Percentiles rank a stretch among this genome's conserved stretches.
Conservation (phyloP, 92 coral and sea anemone species). For the Epizoanthus scotinus region DNA sequence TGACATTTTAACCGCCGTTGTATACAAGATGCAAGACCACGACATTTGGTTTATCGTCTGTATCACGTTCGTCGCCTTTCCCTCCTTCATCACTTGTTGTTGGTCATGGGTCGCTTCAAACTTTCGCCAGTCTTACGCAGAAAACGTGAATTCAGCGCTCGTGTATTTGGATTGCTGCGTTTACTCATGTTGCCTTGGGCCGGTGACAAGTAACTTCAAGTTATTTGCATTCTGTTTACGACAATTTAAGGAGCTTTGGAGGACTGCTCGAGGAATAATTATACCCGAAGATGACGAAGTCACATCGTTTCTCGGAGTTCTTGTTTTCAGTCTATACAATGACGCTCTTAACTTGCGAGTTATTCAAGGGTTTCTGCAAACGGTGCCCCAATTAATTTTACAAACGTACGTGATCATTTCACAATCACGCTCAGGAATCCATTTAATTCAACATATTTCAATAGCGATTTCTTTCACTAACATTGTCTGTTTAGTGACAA, state of each 20-base stretch:
- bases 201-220: constrained; percentile 34
- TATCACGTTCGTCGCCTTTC: constrained; percentile 26
- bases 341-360: constrained; percentile 38
- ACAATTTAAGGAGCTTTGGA: constrained; percentile 38
- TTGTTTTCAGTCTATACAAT: constrained; percentile 22
- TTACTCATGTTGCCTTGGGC: constrained; percentile 34
- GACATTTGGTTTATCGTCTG: constrained; percentile 29
- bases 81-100: constrained; percentile 37
- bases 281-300: constrained; percentile 36
- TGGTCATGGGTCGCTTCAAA: constrained; percentile 39
- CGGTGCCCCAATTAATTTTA: constrained; percentile 23
- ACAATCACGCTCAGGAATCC: constrained; percentile 21
- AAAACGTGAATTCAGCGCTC: constrained; percentile 20
- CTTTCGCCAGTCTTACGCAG: constrained; percentile 36
- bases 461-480: constrained; percentile 20
- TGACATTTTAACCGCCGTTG: constrained; percentile 27
- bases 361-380: constrained; percentile 27
- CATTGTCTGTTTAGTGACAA: constrained; percentile 32
- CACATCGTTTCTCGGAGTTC: constrained; percentile 38
- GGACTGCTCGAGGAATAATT: constrained; percentile 29
- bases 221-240: constrained; percentile 29
- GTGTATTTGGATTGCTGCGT: constrained; percentile 21
- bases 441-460: constrained; percentile 20
- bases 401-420: constrained; percentile 37
- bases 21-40: constrained; percentile 26